phyloP scores from a whole-genome alignment of 1,140 invertebrate genomes.

The Neoseiulus cucumeris region DNA sequence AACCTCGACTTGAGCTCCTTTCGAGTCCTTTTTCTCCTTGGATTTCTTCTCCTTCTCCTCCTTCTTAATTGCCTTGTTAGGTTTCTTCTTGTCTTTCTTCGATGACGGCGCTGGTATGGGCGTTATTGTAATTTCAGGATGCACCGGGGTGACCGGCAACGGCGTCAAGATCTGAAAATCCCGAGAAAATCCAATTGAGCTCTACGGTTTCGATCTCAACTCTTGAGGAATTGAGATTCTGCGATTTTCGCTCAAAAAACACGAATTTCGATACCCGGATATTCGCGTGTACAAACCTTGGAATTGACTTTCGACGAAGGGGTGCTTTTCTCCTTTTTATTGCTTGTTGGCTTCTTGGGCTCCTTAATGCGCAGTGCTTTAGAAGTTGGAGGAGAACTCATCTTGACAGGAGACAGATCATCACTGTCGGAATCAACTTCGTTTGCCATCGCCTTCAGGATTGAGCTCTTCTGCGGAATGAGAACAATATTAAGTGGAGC shows the following conservation, averaged over 20 bases:
- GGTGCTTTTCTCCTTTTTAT: too few relatives aligned
- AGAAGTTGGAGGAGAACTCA: too few relatives aligned
- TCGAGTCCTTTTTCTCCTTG: background rate
- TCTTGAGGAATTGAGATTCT: too few relatives aligned
- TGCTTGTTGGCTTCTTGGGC: background rate
- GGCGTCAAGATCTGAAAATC: too few relatives aligned
- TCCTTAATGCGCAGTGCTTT: background rate
- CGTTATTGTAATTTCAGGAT: slow-evolving; percentile 4
- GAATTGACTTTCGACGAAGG: too few relatives aligned
- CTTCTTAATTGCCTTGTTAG: background rate
- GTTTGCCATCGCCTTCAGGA: background rate
- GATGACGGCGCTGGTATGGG: background rate
- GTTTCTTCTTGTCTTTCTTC: background rate
- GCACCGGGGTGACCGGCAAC: background rate
- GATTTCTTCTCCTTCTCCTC: background rate
- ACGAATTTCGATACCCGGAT: too few relatives aligned
- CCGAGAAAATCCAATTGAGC: too few relatives aligned
- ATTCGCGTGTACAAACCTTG: too few relatives aligned
- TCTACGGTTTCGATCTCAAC: too few relatives aligned
- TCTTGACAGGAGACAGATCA: background rate
- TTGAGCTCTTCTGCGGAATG: background rate
- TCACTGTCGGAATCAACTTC: slow-evolving; percentile 6
- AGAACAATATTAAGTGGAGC: too few relatives aligned
- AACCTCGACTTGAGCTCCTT: slow-evolving; percentile 4
- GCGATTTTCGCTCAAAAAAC: too few relatives aligned